Evolutionary conservation across 2,113 vertebrate species (phyloP).

Genomic region (Trinectes maculatus): DNA sequence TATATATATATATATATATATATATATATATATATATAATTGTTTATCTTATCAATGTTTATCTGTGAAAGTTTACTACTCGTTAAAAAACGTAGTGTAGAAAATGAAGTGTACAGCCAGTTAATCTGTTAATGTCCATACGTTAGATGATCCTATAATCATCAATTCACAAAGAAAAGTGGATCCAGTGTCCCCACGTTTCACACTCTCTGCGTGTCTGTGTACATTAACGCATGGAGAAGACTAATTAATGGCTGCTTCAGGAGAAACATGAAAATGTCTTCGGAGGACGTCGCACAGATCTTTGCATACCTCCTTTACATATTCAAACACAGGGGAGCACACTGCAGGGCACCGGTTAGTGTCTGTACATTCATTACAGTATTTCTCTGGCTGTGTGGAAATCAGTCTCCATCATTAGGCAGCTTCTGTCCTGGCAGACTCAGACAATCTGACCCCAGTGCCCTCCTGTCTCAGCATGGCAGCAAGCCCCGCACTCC

Average conservation of each 20-base stretch:
- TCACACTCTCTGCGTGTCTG: constrained; percentile 1
- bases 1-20: constrained; percentile 31
- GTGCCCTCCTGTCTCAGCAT: constrained; percentile 28
- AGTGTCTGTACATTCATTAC: constrained; percentile 3
- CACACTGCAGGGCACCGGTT: neutral
- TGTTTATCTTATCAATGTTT: too few species aligned
- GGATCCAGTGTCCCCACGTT: constrained; percentile 24
- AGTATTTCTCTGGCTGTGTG: constrained; percentile 6
- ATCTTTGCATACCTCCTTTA: constrained; percentile 60
- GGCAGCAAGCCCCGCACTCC: constrained; percentile 49
- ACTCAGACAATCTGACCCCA: constrained; percentile 43
- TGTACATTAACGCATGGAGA: neutral
- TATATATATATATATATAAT: too few species aligned
- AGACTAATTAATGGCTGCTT: too few species aligned
- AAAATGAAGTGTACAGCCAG: too few species aligned
- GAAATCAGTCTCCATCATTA: constrained; percentile 16
- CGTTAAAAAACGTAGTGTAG: too few species aligned
- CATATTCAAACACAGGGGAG: constrained; percentile 56
- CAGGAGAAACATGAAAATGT: neutral
- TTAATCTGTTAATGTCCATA: too few species aligned
- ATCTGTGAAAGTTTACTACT: too few species aligned
- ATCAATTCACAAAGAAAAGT: constrained; percentile 35
- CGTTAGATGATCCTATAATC: too few species aligned
- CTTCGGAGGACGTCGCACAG: neutral
- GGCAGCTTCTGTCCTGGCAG: constrained; percentile 21